A percentile compares a stretch with the other conserved stretches of the same genome.
phyloP scores from a whole-genome alignment of 2,888 invertebrate species.

The Eulithis prunata region DNA sequence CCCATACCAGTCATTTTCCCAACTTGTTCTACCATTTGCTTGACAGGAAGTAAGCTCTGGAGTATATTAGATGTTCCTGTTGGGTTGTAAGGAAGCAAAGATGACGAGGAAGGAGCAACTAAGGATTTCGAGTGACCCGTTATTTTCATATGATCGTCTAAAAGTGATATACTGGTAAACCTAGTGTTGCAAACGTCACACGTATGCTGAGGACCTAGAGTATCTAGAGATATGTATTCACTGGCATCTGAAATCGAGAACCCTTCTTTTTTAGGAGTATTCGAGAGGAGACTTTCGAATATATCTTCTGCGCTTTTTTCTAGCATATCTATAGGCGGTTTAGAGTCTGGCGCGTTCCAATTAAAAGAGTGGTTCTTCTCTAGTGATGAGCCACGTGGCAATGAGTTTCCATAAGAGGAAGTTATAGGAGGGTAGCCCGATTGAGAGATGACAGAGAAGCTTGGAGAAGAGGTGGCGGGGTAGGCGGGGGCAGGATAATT shows the following conservation, averaged over 20 bases:
- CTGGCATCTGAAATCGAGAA: conserved; percentile 72
- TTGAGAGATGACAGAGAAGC: conserved; percentile 28
- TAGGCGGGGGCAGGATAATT: conserved; percentile 59
- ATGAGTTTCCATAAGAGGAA: conserved; percentile 51
- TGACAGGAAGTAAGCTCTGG: conserved; percentile 74
- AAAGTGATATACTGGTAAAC: conserved; percentile 80
- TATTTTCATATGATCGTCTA: conserved; percentile 82
- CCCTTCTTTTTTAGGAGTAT: conserved; percentile 69
- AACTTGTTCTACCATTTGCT: conserved; percentile 78
- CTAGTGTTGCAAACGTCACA: conserved; percentile 86
- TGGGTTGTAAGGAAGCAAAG: conserved; percentile 69
- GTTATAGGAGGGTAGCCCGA: conserved; percentile 52
- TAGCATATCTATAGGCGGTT: conserved; percentile 71
- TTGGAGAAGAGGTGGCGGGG: conserved; percentile 52
- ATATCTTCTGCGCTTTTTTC: conserved; percentile 80
- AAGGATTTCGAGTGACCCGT: conserved; percentile 83
- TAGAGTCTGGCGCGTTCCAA: conserved; percentile 79
- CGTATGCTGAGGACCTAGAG: conserved; percentile 84
- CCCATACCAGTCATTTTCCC: conserved; percentile 72
- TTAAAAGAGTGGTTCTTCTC: conserved; percentile 79
- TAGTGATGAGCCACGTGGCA: conserved; percentile 54
- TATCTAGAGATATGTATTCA: conserved; percentile 87
- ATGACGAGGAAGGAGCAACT: conserved; percentile 58
- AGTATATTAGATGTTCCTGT: conserved; percentile 64
- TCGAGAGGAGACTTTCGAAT: conserved; percentile 75